phyloP scores from a whole-genome alignment of 2,888 invertebrate genomes.

The Xylocampa areola region DNA sequence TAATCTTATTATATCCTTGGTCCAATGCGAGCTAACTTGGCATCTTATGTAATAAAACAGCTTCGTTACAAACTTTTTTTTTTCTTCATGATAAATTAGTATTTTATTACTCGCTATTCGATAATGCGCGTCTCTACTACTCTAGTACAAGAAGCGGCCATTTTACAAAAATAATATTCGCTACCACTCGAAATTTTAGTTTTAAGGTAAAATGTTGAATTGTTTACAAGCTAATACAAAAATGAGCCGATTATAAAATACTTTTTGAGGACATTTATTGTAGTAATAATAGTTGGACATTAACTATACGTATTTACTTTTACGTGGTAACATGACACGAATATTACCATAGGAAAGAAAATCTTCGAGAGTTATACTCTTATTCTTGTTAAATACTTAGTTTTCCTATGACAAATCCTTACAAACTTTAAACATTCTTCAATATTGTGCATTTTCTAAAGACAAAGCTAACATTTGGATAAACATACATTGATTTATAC shows the following conservation, averaged over 20 bases:
- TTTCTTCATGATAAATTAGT: slow-evolving; percentile 54
- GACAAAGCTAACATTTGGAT: slow-evolving; percentile 54
- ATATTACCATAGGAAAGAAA: slow-evolving; percentile 44
- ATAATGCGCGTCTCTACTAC: slow-evolving; percentile 72
- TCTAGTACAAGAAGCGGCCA: slow-evolving; percentile 48
- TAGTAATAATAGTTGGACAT: slow-evolving; percentile 51
- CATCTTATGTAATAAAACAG: slow-evolving; percentile 83
- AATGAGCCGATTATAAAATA: slow-evolving; percentile 60
- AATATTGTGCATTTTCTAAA: slow-evolving; percentile 51
- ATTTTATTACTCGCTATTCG: slow-evolving; percentile 62
- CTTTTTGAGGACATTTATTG: slow-evolving; percentile 48
- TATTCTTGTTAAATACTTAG: slow-evolving; percentile 19
- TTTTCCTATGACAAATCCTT: slow-evolving; percentile 39
- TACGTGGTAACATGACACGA: slow-evolving; percentile 43
- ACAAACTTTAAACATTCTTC: slow-evolving; percentile 37
- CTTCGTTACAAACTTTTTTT: slow-evolving; percentile 55
- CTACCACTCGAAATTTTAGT: slow-evolving; percentile 28
- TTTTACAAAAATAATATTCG: slow-evolving; percentile 61
- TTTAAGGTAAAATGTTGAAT: slow-evolving; percentile 33
- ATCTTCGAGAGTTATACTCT: slow-evolving; percentile 32
- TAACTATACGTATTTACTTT: slow-evolving; percentile 50
- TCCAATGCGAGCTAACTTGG: slow-evolving; percentile 87
- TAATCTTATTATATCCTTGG: slow-evolving; percentile 86
- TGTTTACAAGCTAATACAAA: slow-evolving; percentile 47
- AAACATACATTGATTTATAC: slow-evolving; percentile 44